Base-by-base conservation (phyloP, 2,113 vertebrate species). In the Archilochus colubris region DNA sequence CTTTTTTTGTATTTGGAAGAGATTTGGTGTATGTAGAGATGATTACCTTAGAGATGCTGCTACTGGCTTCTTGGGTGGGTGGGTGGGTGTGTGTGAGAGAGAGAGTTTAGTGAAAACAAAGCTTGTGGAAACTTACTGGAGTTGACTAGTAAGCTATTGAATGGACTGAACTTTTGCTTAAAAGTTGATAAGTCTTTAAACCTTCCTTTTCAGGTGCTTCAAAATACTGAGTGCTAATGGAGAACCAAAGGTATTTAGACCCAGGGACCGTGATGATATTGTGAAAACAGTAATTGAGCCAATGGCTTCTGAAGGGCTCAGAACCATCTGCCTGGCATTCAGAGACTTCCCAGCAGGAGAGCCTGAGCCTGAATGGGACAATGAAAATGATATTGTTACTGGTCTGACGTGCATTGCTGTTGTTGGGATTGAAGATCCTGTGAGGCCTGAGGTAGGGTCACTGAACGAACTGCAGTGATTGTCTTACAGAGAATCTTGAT, bases 391-490 rank as follows among this genome's bases (percentile, higher is more conserved):
- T 38, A 99, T 99, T 79, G 98, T 99, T 86, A 98, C 96, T 77
- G 98, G 99, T 74, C 98, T 99, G 91, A 99, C 99, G 5, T 99
- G 99, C 94, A 80, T 99, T 93, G 98, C 98, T 86, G 98, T 99
- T 91, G 99, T 99, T 93, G 99, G 99, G 83, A 99, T 99, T 89
- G 99, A 99, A 98, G 99, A 99, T 93, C 99, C 99, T 13, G 99
- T 99, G 93, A 98, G 99, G 96, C 98, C 98, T 23, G 99, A 99
- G 98, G 99, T 99, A 90, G 68, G 96, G 27, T 61, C 38, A 23
- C 23, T 50, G 77, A 36, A 54, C 68, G 77, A 36, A 54, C 68
- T 67, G 62, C 38, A 55, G 40, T 5, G 36, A 22, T 81, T 88
- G 38, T 66, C 12, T 57, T 88, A 36, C 16, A 21, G 5, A 2